A percentile compares a stretch with the other conserved stretches of the same genome.
phyloP scores from a whole-genome alignment of 1,140 invertebrate species.

The Brachionus manjavacas region DNA sequence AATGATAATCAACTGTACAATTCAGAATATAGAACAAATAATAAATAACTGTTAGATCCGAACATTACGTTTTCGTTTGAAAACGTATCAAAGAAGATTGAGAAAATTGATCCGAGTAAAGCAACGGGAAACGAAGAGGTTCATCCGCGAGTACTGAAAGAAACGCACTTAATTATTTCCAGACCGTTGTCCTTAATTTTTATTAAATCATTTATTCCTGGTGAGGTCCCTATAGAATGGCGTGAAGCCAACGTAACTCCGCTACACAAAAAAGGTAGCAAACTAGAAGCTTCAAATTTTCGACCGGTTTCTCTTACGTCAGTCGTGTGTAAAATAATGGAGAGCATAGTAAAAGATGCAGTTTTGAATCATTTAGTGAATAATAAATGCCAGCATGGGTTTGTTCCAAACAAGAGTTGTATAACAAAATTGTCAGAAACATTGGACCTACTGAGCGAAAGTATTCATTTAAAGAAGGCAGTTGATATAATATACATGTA shows the following conservation, averaged over 20 bases:
- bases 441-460: too few species aligned
- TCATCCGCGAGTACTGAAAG: too few species aligned
- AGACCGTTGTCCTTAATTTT: slow-evolving; percentile 9
- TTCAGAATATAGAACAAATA: not conserved
- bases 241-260: slow-evolving; percentile 40
- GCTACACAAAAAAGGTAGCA: slow-evolving; percentile 39
- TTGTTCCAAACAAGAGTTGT: not conserved
- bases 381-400: too few species aligned
- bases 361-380: too few species aligned
- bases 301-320: slow-evolving; percentile 37
- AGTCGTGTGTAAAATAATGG: slow-evolving; percentile 22
- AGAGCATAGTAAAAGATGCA: not conserved
- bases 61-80: not conserved
- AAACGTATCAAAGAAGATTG: not conserved
- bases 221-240: too few species aligned
- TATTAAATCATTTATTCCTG: not conserved
- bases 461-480: too few species aligned
- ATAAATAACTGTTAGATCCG: not conserved
- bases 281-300: slow-evolving; percentile 34
- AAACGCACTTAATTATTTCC: not conserved
- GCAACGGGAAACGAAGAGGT: too few species aligned
- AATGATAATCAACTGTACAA: not conserved
- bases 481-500: too few species aligned
- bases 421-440: not conserved
- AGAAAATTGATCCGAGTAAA: too few species aligned